Conservation (phyloP, 2,888 invertebrate species). For the Pyrgus malvae region DNA sequence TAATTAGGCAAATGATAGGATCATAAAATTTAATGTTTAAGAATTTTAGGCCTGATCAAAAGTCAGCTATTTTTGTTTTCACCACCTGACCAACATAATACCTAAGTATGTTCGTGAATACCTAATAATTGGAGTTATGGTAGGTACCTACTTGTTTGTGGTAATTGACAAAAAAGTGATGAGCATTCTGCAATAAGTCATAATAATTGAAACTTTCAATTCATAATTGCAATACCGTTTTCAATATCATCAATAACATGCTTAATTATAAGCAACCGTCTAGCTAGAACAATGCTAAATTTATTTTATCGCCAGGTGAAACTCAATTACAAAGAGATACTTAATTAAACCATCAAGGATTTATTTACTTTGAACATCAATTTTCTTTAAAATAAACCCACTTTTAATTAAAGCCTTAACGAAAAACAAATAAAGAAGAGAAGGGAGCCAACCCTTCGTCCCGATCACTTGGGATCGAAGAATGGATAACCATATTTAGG, state of each 20-base stretch:
- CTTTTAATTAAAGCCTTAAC: conserved; percentile 80
- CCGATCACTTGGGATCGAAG: conserved; percentile 40
- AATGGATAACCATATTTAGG: conserved; percentile 24
- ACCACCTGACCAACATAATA: too few species aligned
- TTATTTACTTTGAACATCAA: conserved; percentile 79
- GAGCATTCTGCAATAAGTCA: too few species aligned
- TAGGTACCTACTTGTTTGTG: too few species aligned
- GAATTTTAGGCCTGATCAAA: too few species aligned
- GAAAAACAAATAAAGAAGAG: conserved; percentile 74
- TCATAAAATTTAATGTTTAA: too few species aligned
- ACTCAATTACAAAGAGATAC: conserved; percentile 78
- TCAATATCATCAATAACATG: conserved; percentile 11
- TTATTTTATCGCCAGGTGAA: conserved; percentile 71
- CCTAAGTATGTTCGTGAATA: too few species aligned
- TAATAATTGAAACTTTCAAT: conserved; percentile 12
- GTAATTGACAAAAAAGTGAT: too few species aligned
- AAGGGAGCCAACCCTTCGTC: conserved; percentile 61
- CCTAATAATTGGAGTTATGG: conserved; percentile 4
- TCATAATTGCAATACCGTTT: conserved; percentile 16
- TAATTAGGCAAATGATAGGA: too few species aligned
- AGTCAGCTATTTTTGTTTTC: too few species aligned
- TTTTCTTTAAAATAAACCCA: conserved; percentile 79
- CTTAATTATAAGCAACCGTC: conserved; percentile 28
- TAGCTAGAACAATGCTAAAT: conserved; percentile 33
- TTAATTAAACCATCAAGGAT: conserved; percentile 79